These are phyloP conservation scores for Smithornis capensis DNA, from an alignment of 2,113 vertebrate genomes.

Conservation along the genomic window DNA sequence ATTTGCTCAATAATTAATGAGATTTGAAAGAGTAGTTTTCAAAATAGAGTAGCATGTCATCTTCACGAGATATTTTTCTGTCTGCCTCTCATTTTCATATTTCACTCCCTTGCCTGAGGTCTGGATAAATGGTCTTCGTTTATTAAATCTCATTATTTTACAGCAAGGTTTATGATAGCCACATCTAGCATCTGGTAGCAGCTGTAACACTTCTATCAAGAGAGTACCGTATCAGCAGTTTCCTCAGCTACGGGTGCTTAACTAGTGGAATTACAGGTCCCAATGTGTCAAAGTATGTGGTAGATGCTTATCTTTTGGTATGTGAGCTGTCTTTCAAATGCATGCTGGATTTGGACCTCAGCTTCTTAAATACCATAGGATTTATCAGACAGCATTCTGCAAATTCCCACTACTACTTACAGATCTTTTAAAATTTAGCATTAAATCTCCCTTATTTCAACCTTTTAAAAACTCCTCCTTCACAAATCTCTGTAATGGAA, in stretches of 20 bases:
- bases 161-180: constrained; percentile 4
- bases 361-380: constrained; percentile 1
- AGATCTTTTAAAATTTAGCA: not conserved
- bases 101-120: not conserved
- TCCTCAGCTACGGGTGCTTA: not conserved
- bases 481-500: not conserved
- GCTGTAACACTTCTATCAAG: not conserved
- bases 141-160: constrained; percentile 10
- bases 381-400: not conserved
- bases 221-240: constrained; percentile 4
- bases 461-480: not conserved
- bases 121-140: not conserved
- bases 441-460: not conserved
- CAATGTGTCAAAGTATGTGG: not conserved
- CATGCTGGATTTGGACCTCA: not conserved
- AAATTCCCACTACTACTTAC: not conserved
- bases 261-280: constrained; percentile 1
- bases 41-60: not conserved
- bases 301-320: not conserved
- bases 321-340: not conserved
- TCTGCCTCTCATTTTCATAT: not conserved
- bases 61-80: not conserved
- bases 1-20: not conserved
- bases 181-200: not conserved
- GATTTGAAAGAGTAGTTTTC: not conserved